These are phyloP conservation scores for Platygyra sinensis DNA, from an alignment of 64 coral and sea anemone genomes.

Conservation along the genomic window DNA sequence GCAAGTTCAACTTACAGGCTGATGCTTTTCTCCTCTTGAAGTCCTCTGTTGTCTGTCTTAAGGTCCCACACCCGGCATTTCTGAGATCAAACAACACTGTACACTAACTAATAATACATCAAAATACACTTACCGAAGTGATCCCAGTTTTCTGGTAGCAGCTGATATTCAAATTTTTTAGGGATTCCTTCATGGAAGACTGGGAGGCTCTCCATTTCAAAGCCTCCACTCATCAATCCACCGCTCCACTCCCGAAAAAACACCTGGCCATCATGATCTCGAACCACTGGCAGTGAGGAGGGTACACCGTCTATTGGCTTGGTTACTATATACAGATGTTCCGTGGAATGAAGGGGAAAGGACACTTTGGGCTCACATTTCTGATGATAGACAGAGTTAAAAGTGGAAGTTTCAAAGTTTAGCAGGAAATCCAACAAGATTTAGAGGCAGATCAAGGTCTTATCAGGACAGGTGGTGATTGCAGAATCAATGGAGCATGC, in stretches of 20 bases:
- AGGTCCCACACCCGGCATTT: no score
- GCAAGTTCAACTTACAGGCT: no score
- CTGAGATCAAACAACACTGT: no score
- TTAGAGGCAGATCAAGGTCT: no score
- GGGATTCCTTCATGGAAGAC: constrained; percentile 85
- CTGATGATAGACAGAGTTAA: neutral
- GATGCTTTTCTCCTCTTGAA: no score
- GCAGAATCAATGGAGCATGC: no score
- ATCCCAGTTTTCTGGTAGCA: constrained; percentile 91
- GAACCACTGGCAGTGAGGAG: constrained; percentile 58
- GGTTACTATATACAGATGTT: constrained; percentile 90
- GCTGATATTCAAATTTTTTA: constrained; percentile 89
- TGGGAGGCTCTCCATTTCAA: constrained; percentile 70
- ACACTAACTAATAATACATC: neutral
- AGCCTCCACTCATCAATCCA: constrained; percentile 73
- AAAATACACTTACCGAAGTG: constrained; percentile 74
- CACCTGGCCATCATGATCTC: constrained; percentile 77
- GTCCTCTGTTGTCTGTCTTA: no score
- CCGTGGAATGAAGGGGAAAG: constrained; percentile 78
- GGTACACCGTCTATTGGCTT: constrained; percentile 71
- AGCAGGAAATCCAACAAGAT: neutral
- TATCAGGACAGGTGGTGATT: no score
- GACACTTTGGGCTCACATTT: constrained; percentile 58
- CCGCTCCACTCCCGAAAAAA: constrained; percentile 83
- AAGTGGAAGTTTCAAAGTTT: neutral